Evolutionary conservation across 2,113 vertebrate genomes (phyloP).

Genomic region (Vulpes ferrilata): DNA sequence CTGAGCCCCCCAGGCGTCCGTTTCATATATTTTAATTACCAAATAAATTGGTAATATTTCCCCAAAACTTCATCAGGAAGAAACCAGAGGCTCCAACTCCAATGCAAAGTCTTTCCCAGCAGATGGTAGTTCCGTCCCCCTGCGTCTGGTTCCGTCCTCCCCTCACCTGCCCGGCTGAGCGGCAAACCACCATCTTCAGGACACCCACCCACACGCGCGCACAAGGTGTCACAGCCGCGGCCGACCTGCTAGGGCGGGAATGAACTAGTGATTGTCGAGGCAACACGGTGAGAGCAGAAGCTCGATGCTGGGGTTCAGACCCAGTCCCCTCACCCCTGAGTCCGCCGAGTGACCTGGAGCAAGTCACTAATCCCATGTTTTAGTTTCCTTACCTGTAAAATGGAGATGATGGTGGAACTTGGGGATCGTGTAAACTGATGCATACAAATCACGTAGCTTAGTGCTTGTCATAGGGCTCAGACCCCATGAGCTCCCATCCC

Average conservation of each 20-base stretch:
- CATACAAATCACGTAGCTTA: neutral
- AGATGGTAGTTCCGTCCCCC: rapidly evolving
- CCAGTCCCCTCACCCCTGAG: neutral
- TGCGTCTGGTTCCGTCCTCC: neutral
- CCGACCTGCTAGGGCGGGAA: neutral
- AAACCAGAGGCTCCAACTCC: neutral
- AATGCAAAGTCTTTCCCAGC: neutral
- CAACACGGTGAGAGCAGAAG: neutral
- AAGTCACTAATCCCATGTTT: neutral
- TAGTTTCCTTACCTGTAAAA: neutral
- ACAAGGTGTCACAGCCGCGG: neutral
- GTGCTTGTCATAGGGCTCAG: neutral
- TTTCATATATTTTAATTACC: neutral
- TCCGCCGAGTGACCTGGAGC: too few species aligned
- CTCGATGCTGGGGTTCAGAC: neutral
- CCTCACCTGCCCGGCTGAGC: neutral
- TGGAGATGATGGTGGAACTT: neutral
- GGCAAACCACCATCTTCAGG: neutral
- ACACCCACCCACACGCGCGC: neutral
- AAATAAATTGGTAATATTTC: neutral
- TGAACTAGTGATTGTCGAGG: neutral
- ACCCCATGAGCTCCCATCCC: neutral
- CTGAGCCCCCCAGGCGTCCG: too few species aligned
- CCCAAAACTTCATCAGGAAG: neutral
- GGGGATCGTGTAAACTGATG: neutral